Percentiles rank a stretch among this genome's conserved stretches.
Conservation (phyloP, 1,140 invertebrate genomes). For the Formica exsecta region DNA sequence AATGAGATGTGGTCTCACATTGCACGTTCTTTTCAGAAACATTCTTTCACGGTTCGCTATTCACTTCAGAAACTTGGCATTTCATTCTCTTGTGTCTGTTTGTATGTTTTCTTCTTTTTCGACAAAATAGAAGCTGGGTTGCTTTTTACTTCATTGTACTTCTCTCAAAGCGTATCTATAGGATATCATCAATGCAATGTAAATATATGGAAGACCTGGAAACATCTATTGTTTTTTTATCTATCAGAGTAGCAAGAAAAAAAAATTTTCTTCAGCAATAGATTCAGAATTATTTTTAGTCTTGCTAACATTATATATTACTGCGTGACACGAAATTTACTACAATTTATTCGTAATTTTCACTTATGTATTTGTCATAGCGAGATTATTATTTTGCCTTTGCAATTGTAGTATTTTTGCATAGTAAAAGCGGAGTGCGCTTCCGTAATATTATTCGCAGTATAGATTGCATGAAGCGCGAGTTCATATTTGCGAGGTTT, state of each 20-base stretch:
- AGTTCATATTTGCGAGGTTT: background rate
- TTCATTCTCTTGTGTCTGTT: background rate
- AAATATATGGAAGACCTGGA: no score
- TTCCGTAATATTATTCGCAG: background rate
- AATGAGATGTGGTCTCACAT: conserved; percentile 10
- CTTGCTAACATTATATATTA: background rate
- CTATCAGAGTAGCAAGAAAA: background rate
- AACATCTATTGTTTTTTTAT: background rate
- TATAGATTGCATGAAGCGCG: background rate
- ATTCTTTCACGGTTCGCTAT: conserved; percentile 22
- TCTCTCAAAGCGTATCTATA: background rate
- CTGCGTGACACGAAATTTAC: background rate
- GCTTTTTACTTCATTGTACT: background rate
- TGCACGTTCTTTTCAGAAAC: conserved; percentile 10
- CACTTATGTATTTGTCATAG: background rate
- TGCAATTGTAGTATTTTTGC: background rate
- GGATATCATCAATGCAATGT: background rate
- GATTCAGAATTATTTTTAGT: background rate
- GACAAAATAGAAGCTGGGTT: background rate
- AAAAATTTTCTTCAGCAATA: background rate
- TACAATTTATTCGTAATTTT: background rate
- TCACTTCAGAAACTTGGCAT: conserved; percentile 6
- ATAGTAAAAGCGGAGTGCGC: background rate
- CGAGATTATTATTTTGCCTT: background rate
- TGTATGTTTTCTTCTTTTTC: background rate